Conservation (phyloP, 2,113 vertebrate genomes). For the Podarcis cretensis region DNA sequence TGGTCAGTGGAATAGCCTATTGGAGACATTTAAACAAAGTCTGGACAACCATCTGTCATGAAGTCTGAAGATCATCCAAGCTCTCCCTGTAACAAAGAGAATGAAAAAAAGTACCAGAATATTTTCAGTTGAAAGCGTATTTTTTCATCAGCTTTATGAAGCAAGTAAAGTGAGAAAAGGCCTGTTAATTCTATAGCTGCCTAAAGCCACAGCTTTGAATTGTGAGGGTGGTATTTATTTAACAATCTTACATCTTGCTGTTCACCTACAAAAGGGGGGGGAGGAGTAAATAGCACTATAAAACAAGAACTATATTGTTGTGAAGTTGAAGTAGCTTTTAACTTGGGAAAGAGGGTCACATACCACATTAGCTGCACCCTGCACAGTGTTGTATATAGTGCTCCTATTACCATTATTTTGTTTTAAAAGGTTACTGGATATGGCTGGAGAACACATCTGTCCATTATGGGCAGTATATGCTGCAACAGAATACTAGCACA, state of each 20-base stretch:
- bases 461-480: slow-evolving; percentile 65
- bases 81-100: not conserved
- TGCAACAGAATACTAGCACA: slow-evolving; percentile 72
- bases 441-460: slow-evolving; percentile 41
- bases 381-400: not conserved
- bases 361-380: slow-evolving; percentile 59
- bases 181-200: not conserved
- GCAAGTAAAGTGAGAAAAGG: not conserved
- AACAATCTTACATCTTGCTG: not conserved
- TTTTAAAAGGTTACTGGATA: slow-evolving; percentile 70
- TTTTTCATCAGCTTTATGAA: not conserved
- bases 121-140: not conserved
- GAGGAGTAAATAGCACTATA: slow-evolving; percentile 3
- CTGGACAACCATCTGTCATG: not conserved
- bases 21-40: not conserved
- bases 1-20: not conserved
- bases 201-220: not conserved
- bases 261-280: not conserved
- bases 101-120: not conserved
- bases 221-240: not conserved
- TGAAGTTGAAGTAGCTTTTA: slow-evolving; percentile 11
- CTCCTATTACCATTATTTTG: slow-evolving; percentile 48
- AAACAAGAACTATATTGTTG: slow-evolving; percentile 20
- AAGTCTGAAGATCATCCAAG: not conserved
- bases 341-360: slow-evolving; percentile 49